A percentile compares a stretch with the other conserved stretches of the same genome.
These are phyloP conservation scores for Poecile atricapillus DNA, from an alignment of 2,113 vertebrate species.

Conservation along the genomic window DNA sequence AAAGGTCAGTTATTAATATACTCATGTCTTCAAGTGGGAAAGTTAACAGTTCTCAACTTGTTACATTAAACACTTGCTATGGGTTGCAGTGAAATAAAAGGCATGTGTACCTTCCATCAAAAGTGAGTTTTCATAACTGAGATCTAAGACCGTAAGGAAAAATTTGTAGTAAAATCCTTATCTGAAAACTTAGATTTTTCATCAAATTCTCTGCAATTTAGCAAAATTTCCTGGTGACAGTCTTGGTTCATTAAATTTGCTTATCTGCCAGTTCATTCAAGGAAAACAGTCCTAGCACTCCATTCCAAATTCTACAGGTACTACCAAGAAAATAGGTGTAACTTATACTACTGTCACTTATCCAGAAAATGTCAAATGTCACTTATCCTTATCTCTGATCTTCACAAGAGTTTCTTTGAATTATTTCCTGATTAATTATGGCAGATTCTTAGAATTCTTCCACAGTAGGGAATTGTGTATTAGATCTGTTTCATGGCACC, in stretches of 20 bases:
- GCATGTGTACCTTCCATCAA: neutral
- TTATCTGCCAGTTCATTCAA: neutral
- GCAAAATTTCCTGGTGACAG: neutral
- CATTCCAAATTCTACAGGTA: neutral
- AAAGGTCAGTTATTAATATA: neutral
- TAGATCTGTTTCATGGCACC: neutral
- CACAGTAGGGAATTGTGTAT: neutral
- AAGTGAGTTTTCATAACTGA: neutral
- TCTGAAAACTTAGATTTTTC: neutral
- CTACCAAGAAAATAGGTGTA: neutral
- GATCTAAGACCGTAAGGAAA: neutral
- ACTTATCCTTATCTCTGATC: neutral
- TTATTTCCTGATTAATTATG: neutral
- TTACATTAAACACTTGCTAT: neutral
- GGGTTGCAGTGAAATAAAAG: neutral
- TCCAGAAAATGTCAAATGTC: neutral
- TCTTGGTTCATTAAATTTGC: neutral
- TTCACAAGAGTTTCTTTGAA: neutral
- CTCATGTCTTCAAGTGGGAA: neutral
- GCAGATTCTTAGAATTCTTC: neutral
- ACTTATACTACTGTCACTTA: neutral
- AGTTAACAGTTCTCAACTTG: neutral
- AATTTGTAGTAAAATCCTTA: neutral
- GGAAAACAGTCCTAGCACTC: neutral
- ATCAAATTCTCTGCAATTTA: neutral